A percentile compares a stretch with the other conserved stretches of the same genome.
Conservation (phyloP, 2,888 invertebrate species). For the Ichneumon xanthorius region DNA sequence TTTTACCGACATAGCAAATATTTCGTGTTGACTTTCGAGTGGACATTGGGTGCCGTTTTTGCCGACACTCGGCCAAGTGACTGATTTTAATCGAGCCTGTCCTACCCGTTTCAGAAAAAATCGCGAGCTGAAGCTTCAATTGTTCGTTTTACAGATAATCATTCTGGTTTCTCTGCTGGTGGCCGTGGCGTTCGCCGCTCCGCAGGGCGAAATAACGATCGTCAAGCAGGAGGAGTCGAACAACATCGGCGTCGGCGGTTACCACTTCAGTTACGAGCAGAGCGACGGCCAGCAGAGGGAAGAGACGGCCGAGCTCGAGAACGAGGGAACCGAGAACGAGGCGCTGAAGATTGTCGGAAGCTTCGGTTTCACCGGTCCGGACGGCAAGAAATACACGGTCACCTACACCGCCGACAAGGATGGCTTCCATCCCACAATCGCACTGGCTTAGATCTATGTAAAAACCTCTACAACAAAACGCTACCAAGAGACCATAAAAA, state of each 20-base stretch:
- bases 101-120: conserved; percentile 2
- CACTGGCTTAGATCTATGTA: conserved; percentile 73
- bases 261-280: conserved; percentile 83
- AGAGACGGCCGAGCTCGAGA: conserved; percentile 82
- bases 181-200: conserved; percentile 77
- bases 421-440: conserved; percentile 82
- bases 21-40: no score
- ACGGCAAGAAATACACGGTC: conserved; percentile 83
- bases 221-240: conserved; percentile 82
- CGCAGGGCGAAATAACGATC: conserved; percentile 82
- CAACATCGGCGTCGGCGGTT: conserved; percentile 83
- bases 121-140: not conserved
- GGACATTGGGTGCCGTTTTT: no score
- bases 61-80: no score
- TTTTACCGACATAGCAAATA: no score
- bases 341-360: conserved; percentile 80
- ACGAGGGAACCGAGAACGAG: conserved; percentile 83
- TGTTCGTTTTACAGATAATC: conserved; percentile 60
- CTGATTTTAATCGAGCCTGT: not conserved
- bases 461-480: not conserved
- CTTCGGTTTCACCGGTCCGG: conserved; percentile 79
- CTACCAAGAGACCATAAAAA: conserved; percentile 45
- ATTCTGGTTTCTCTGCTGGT: conserved; percentile 68
- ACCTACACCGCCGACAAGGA: conserved; percentile 83
- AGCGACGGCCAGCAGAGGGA: conserved; percentile 83